These are phyloP conservation scores for Aricia artaxerxes DNA, from an alignment of 2,888 invertebrate genomes.

Conservation along the genomic window DNA sequence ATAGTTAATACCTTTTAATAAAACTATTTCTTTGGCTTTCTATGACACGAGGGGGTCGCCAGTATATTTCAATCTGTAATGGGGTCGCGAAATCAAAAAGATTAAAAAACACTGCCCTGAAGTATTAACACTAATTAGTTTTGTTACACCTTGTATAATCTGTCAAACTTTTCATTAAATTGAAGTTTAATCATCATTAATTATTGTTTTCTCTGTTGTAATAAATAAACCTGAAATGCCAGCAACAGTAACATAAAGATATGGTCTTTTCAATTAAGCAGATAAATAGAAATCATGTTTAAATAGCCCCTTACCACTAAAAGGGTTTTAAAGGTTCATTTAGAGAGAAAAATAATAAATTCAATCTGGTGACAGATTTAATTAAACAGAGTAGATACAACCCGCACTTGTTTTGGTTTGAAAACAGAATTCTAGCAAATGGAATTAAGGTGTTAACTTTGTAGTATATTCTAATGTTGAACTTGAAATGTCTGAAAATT, in stretches of 20 bases:
- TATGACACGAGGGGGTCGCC: too few species aligned
- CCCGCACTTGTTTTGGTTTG: background rate
- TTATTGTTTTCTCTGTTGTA: too few species aligned
- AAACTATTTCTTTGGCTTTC: too few species aligned
- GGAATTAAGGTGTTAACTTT: background rate
- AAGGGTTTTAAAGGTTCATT: background rate
- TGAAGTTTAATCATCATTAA: too few species aligned
- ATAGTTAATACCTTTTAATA: too few species aligned
- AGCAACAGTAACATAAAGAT: background rate
- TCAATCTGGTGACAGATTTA: background rate
- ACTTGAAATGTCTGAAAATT: background rate
- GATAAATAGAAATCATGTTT: background rate
- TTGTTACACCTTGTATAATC: too few species aligned
- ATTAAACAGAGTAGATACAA: background rate
- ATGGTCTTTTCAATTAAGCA: background rate
- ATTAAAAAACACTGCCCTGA: too few species aligned
- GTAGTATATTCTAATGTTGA: background rate
- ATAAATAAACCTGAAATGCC: too few species aligned
- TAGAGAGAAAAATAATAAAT: background rate
- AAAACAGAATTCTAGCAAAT: conserved; percentile 1
- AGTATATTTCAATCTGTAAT: too few species aligned
- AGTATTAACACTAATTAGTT: too few species aligned
- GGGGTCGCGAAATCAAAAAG: too few species aligned
- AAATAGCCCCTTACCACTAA: background rate
- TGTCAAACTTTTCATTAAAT: too few species aligned